Percentiles rank a stretch among this genome's conserved stretches.
These are phyloP conservation scores for Heteromormyrus szaboi DNA, from an alignment of 2,797 vertebrate species.

Conservation along the genomic window DNA sequence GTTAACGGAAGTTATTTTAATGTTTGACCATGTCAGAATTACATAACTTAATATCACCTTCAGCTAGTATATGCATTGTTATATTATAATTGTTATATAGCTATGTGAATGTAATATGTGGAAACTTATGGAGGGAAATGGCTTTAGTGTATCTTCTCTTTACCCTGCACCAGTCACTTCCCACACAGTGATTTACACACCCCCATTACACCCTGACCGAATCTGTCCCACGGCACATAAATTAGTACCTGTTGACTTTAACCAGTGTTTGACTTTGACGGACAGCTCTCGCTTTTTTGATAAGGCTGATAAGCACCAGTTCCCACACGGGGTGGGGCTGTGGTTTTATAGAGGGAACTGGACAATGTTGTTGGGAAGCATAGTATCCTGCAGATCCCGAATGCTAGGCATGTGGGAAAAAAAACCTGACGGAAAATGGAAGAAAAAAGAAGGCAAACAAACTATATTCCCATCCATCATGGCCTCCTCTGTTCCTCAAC, in stretches of 20 bases:
- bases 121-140: neutral
- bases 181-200: slow-evolving; percentile 64
- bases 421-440: neutral
- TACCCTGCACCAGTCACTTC: slow-evolving; percentile 26
- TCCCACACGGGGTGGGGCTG: slow-evolving; percentile 47
- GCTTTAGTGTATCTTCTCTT: neutral
- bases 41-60: neutral
- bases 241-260: slow-evolving; percentile 67
- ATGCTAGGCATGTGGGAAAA: slow-evolving; percentile 14
- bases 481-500: slow-evolving; percentile 5
- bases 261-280: slow-evolving; percentile 52
- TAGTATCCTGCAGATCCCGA: slow-evolving; percentile 31
- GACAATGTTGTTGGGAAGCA: slow-evolving; percentile 49
- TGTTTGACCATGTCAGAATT: neutral
- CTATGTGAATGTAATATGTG: neutral
- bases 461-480: neutral
- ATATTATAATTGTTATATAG: neutral
- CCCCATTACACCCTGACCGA: slow-evolving; percentile 69
- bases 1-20: neutral
- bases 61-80: neutral
- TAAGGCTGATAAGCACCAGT: slow-evolving; percentile 71
- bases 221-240: slow-evolving; percentile 69
- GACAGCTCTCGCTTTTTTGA: slow-evolving; percentile 61
- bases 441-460: slow-evolving; percentile 1
- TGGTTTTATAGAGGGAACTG: slow-evolving; percentile 47